Percentiles rank a stretch among this genome's conserved stretches.
These are phyloP conservation scores for Neocrepidodera transversa DNA, from an alignment of 2,888 invertebrate species.

Conservation along the genomic window DNA sequence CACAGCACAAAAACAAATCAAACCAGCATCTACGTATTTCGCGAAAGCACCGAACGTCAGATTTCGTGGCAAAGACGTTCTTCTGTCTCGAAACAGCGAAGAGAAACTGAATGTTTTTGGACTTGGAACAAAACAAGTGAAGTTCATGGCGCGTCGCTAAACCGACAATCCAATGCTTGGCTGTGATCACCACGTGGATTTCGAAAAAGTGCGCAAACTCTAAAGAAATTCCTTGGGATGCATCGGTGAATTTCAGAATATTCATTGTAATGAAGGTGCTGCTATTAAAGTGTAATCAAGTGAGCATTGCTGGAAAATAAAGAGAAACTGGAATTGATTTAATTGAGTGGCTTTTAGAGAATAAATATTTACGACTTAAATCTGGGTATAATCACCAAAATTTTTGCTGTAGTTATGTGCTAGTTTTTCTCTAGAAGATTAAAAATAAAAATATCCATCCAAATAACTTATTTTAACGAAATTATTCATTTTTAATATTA, in stretches of 20 bases:
- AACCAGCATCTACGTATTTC: slow-evolving; percentile 5
- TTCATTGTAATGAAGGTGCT: slow-evolving; percentile 33
- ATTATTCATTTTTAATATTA: no score
- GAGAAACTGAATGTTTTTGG: slow-evolving; percentile 44
- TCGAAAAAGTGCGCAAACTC: slow-evolving; percentile 37
- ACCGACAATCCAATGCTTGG: slow-evolving; percentile 25
- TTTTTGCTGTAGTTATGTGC: no score
- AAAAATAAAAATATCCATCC: no score
- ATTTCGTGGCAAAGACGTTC: background rate
- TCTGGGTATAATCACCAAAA: no score
- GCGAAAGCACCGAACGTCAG: slow-evolving; percentile 5
- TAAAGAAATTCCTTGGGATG: slow-evolving; percentile 29
- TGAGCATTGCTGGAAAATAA: slow-evolving; percentile 2
- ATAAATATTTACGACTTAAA: no score
- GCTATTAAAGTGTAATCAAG: slow-evolving; percentile 28
- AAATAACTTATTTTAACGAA: no score
- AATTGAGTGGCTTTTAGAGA: slow-evolving; percentile 14
- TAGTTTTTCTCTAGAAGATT: no score
- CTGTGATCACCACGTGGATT: slow-evolving; percentile 46
- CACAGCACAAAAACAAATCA: no score
- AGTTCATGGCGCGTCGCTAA: slow-evolving; percentile 30
- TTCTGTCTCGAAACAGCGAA: slow-evolving; percentile 24
- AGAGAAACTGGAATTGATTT: slow-evolving; percentile 7
- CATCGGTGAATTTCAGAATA: slow-evolving; percentile 40
- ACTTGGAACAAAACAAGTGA: slow-evolving; percentile 37